These are phyloP conservation scores for Bombus huntii DNA, from an alignment of 1,140 invertebrate genomes.

Conservation along the genomic window DNA sequence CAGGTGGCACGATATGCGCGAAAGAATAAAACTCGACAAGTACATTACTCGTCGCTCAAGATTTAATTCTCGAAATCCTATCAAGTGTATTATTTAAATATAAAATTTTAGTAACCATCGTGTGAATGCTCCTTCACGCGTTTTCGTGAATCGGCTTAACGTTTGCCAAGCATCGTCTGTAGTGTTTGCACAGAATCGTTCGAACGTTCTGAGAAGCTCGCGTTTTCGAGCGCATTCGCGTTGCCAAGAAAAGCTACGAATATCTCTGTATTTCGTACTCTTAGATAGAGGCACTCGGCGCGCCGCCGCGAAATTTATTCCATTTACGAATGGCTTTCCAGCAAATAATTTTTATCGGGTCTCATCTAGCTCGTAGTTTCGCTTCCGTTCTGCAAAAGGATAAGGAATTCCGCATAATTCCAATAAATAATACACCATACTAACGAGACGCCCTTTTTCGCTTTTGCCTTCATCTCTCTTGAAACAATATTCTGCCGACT, in stretches of 20 bases:
- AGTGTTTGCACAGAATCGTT: conserved; percentile 34
- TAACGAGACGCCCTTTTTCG: neutral
- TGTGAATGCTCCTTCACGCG: too few relatives aligned
- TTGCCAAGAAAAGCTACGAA: neutral
- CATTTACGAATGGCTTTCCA: conserved; percentile 38
- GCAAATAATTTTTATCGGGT: conserved; percentile 30
- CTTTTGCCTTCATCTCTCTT: neutral
- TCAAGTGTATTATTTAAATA: neutral
- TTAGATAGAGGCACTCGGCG: neutral
- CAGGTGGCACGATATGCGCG: too few relatives aligned
- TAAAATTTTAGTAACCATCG: neutral
- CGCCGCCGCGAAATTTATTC: conserved; percentile 37
- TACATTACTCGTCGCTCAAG: neutral
- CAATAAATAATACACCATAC: conserved; percentile 21
- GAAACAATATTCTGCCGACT: conserved; percentile 29
- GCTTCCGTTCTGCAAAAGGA: neutral
- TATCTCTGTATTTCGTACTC: conserved; percentile 15
- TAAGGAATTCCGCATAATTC: conserved; percentile 23
- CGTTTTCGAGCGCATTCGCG: conserved; percentile 19
- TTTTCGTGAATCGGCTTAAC: conserved; percentile 6
- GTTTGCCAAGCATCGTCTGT: neutral
- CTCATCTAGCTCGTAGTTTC: neutral
- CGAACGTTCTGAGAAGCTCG: neutral
- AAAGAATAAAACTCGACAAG: neutral
- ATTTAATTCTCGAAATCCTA: too few relatives aligned